These are phyloP conservation scores for Polia nebulosa DNA, from an alignment of 2,888 invertebrate species.

Conservation along the genomic window DNA sequence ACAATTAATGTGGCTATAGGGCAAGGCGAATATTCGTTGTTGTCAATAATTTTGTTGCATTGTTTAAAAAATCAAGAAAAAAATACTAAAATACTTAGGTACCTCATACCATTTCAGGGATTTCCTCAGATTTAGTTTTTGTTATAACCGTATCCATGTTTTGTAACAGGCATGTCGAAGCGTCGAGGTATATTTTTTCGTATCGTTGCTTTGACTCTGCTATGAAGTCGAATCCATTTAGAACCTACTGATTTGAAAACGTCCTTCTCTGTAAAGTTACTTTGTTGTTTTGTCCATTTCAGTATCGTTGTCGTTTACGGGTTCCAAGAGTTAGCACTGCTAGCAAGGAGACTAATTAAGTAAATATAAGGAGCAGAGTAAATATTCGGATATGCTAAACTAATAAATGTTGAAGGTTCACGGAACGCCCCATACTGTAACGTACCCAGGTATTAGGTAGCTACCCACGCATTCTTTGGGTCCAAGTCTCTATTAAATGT, in stretches of 20 bases:
- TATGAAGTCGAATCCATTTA: slow-evolving; percentile 5
- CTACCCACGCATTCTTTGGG: slow-evolving; percentile 62
- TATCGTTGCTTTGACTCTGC: neutral
- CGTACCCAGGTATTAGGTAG: slow-evolving; percentile 34
- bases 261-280: neutral
- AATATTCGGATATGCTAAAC: slow-evolving; percentile 2
- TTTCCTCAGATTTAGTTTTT: neutral
- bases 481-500: slow-evolving; percentile 64
- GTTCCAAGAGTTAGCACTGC: slow-evolving; percentile 49
- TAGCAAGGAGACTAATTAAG: slow-evolving; percentile 47
- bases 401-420: slow-evolving; percentile 21
- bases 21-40: slow-evolving; percentile 13
- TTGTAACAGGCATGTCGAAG: neutral
- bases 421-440: slow-evolving; percentile 21
- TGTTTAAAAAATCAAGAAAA: slow-evolving; percentile 12
- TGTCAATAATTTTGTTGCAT: slow-evolving; percentile 3
- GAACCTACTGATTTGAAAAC: neutral
- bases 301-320: slow-evolving; percentile 29
- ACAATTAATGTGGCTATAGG: slow-evolving; percentile 29
- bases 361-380: slow-evolving; percentile 19
- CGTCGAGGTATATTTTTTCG: slow-evolving; percentile 3
- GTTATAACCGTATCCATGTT: neutral
- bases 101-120: neutral
- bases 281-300: slow-evolving; percentile 5
- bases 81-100: neutral